Base-by-base conservation (phyloP, 2,113 vertebrate species). In the Australoheros scitulus region DNA sequence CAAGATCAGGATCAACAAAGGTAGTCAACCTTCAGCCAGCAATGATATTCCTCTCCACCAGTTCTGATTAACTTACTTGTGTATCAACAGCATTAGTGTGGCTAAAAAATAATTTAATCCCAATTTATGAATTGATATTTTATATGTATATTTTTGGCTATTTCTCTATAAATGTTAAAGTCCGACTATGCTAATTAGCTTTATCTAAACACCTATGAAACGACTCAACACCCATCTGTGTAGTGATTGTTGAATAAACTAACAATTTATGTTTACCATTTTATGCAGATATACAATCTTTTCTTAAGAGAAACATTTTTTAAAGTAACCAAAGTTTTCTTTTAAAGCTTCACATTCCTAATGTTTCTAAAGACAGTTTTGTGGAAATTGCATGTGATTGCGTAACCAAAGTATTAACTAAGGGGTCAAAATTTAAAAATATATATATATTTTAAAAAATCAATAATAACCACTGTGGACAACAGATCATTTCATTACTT, bases 341-440 rank as follows among this genome's bases (percentile, higher is more conserved):
- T 47, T 43, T 61, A 0, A 0, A 36, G 13, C 0, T 0, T 15
- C 24, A 47, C 7, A 68, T 68, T 47, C 2, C 41, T 70, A 50
- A 32, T 11, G 24, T 26, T 50, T 26, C 41, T 24, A 29, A 18
- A 70, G 26, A 50, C 47, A 14, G 15, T 47, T 47, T 47, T 50
- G 14, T 6, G 14, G 15, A 17, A 50, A 50, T 6, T 50, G 65
- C 11, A 3, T 29, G 2, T 24, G 11, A 41, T 29, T 52, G 17
- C 17, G 20, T 52, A 72, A 72, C 29, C 36, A 20, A 70, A 32
- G 22, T 18, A 13, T 20, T 10, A 70, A 52, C 20, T 52, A 70
- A 52, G 20, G 11, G 43, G 65, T 3, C 17, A 32, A 52, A 72
- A 10, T 20, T 36, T 36, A 7, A 32, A 52, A 72, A 10, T 20